Percentiles rank a stretch among this genome's conserved stretches.
Evolutionary conservation across 2,888 invertebrate genomes (phyloP).

Genomic region (Acrobasis consociella): DNA sequence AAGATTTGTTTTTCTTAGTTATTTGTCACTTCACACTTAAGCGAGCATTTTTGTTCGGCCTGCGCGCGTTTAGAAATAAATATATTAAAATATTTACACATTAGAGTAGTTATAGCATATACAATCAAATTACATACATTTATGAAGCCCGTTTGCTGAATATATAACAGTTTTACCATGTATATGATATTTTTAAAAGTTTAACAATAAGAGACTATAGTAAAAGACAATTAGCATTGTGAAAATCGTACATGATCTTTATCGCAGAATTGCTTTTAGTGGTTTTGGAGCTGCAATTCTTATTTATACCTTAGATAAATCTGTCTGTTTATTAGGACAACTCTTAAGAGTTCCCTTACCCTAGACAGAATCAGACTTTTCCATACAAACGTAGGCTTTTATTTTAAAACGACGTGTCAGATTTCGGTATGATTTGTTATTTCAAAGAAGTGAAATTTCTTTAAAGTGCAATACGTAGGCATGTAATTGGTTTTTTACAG

Average conservation of each 20-base stretch:
- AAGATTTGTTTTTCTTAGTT: not conserved
- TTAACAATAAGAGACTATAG: not conserved
- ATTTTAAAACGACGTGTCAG: no score
- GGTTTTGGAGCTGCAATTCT: no score
- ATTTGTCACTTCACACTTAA: not conserved
- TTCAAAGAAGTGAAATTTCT: no score
- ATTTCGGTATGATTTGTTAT: no score
- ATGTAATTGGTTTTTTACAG: no score
- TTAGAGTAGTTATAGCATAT: not conserved
- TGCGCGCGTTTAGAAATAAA: conserved; percentile 4
- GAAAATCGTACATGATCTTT: not conserved
- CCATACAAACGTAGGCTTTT: no score
- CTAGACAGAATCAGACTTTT: no score
- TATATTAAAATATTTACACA: conserved; percentile 1
- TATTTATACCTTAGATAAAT: no score
- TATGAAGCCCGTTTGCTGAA: conserved; percentile 6
- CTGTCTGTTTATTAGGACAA: no score
- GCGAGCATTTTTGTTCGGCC: not conserved
- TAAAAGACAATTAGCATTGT: not conserved
- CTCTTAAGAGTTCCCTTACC: no score
- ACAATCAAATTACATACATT: conserved; percentile 1
- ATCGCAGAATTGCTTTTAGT: no score
- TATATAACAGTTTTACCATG: not conserved
- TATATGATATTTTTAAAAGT: not conserved
- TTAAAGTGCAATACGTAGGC: no score